These are phyloP conservation scores for Myripristis murdjan DNA, from an alignment of 2,797 vertebrate genomes.

Conservation along the genomic window DNA sequence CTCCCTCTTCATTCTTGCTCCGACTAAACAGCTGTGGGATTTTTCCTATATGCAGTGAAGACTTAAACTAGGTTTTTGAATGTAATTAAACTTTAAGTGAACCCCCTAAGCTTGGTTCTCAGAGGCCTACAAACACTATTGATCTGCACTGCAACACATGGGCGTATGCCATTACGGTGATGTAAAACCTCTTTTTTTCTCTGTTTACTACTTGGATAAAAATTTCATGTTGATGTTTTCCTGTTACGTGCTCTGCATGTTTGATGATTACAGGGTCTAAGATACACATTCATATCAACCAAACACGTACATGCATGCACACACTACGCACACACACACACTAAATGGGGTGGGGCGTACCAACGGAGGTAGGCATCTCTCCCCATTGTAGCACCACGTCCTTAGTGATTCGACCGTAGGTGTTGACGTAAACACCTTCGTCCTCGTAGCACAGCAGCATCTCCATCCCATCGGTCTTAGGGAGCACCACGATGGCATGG, in stretches of 20 bases:
- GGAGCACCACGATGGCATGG: slow-evolving; percentile 95
- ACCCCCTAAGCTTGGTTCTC: slow-evolving; percentile 23
- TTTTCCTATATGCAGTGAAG: background rate
- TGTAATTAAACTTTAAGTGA: slow-evolving; percentile 58
- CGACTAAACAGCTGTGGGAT: background rate
- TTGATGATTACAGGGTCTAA: too few relatives aligned
- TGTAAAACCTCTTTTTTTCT: background rate
- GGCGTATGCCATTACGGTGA: background rate
- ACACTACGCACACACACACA: slow-evolving; percentile 13
- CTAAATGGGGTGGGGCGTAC: slow-evolving; percentile 70
- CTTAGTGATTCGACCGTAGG: slow-evolving; percentile 95
- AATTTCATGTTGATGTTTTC: too few relatives aligned
- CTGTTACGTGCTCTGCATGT: too few relatives aligned
- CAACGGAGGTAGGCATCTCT: slow-evolving; percentile 97
- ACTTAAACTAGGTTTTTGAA: slow-evolving; percentile 33
- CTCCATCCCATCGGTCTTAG: slow-evolving; percentile 94
- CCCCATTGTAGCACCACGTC: slow-evolving; percentile 97
- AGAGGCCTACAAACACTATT: slow-evolving; percentile 9
- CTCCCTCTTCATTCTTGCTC: background rate
- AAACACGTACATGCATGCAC: background rate
- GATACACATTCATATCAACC: too few relatives aligned
- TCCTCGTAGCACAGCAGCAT: slow-evolving; percentile 97
- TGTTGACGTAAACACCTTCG: slow-evolving; percentile 95
- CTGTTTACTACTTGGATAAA: background rate
- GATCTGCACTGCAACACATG: slow-evolving; percentile 11